Evolutionary conservation across 2,888 invertebrate species (phyloP), one percentile per base, ranked within the genome.

Genomic region (Chironomus riparius): DNA sequence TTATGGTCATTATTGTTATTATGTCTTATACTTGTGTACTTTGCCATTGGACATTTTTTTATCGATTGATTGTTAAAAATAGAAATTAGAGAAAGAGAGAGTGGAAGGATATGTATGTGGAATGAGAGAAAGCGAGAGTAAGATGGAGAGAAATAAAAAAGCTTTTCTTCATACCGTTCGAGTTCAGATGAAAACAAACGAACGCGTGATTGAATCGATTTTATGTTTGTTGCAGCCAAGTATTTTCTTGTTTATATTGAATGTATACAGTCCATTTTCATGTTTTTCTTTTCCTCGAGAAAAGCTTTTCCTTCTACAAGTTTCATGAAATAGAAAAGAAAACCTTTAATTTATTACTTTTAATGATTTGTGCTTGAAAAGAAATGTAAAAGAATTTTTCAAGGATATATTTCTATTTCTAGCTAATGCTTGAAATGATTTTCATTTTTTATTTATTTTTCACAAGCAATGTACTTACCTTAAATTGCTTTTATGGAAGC

Each of bases 1-100:
- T 38, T 38, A 38, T 10, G 38, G 38, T 38, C 38, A 38, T 38
- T 38, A 38, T 22, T 22, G 21, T 65, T 65, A 21, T 65, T 65
- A 65, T 65, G 21, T 21, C 38, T 38, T 38, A 24, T 65, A 13
- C 13, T 24, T 24, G 21, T 24, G 24, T 24, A 65, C 21, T 65
- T 24, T 62, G 38, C 21, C 72, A 72, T 72, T 72, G 72, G 72
- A 72, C 72, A 62, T 61, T 72, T 71, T 70, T 65, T 65, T 72
- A 72, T 72, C 61, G 72, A 72, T 72, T 61, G 22, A 10, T 28
- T 21, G 70, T 24, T 72, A 62, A 62, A 72, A 72, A 72, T 72
- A 72, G 72, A 56, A 38, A 38, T 15, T 21, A 12, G 70, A 70
- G 70, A 70, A 38, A 15, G 47, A 70, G 15, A 47, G 13, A 56